Percentiles rank a stretch among this genome's conserved stretches.
Evolutionary conservation across 2,888 invertebrate genomes (phyloP).

Genomic region (Idaea dimidiata): DNA sequence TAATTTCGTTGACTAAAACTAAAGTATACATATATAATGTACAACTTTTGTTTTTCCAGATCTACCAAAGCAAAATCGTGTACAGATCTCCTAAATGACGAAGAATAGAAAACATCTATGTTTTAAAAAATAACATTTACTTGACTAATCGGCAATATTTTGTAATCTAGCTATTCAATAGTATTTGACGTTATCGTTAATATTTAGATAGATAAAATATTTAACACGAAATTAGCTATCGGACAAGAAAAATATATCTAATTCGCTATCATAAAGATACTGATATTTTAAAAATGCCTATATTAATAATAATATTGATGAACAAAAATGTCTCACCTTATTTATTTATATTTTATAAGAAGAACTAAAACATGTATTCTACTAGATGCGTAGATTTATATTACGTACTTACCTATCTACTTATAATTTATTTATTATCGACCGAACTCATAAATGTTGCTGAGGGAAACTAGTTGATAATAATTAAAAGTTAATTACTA

Average conservation of each 20-base stretch:
- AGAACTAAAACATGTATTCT: neutral
- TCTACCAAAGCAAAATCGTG: slow-evolving; percentile 87
- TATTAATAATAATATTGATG: neutral
- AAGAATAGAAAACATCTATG: slow-evolving; percentile 53
- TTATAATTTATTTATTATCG: too few relatives aligned
- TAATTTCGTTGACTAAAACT: too few relatives aligned
- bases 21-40: too few relatives aligned
- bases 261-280: neutral
- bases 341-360: neutral
- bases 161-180: slow-evolving; percentile 13
- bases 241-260: neutral
- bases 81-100: slow-evolving; percentile 84
- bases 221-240: neutral
- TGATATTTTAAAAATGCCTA: neutral
- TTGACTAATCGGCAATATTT: slow-evolving; percentile 16
- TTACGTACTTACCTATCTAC: too few relatives aligned
- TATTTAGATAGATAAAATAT: neutral
- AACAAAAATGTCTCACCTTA: neutral
- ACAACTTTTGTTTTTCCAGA: slow-evolving; percentile 72
- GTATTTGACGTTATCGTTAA: slow-evolving; percentile 13
- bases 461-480: too few relatives aligned
- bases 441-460: too few relatives aligned
- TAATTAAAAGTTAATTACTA: too few relatives aligned
- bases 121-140: slow-evolving; percentile 18
- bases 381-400: too few relatives aligned